phyloP scores from a whole-genome alignment of 1,140 invertebrate species.

The Aleiodes sp. region DNA sequence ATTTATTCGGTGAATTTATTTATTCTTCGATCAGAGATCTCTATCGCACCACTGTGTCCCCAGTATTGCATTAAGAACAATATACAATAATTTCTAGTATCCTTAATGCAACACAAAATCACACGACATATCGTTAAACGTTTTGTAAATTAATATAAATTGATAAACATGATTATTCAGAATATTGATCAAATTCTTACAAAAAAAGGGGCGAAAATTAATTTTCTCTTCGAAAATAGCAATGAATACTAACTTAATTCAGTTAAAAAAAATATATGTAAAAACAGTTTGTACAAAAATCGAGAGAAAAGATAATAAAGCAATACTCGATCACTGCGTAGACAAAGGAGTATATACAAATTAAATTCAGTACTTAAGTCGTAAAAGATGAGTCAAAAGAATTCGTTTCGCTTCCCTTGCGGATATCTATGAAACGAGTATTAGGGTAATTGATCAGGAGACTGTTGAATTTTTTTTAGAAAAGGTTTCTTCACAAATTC shows the following conservation, averaged over 20 bases:
- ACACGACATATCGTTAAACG: slow-evolving; percentile 38
- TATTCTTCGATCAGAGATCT: slow-evolving; percentile 27
- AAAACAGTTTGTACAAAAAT: slow-evolving; percentile 66
- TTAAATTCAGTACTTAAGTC: not conserved
- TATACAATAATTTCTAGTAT: slow-evolving; percentile 21
- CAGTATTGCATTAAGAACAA: slow-evolving; percentile 42
- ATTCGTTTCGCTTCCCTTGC: no score
- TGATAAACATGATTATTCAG: slow-evolving; percentile 54
- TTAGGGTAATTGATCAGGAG: no score
- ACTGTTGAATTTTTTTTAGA: no score
- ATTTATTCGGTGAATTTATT: no score
- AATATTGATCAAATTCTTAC: slow-evolving; percentile 44
- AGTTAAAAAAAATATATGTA: slow-evolving; percentile 53
- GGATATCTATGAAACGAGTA: no score
- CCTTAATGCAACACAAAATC: slow-evolving; percentile 45
- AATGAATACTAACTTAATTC: slow-evolving; percentile 30
- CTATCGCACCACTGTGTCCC: slow-evolving; percentile 48
- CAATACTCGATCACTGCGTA: slow-evolving; percentile 50
- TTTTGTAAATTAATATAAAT: slow-evolving; percentile 45
- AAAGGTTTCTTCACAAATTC: no score
- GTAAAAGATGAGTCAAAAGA: no score
- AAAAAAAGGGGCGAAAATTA: slow-evolving; percentile 44
- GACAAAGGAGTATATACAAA: slow-evolving; percentile 59
- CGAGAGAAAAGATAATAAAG: slow-evolving; percentile 59
- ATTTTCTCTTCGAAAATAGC: not conserved